These are phyloP conservation scores for Fragariocoptes setiger DNA, from an alignment of 1,140 invertebrate genomes.

Conservation along the genomic window DNA sequence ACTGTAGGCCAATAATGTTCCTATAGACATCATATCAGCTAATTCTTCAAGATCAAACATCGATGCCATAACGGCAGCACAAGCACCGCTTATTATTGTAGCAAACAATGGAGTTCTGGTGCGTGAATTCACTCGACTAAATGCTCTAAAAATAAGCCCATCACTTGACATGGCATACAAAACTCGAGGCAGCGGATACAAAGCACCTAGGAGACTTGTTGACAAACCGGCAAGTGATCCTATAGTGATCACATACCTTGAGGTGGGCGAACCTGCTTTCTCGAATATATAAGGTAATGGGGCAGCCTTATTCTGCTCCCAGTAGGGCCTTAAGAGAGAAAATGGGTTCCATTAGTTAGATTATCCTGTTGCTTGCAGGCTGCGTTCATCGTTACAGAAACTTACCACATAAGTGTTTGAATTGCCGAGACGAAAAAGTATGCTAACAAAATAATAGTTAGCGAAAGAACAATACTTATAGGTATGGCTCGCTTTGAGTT, in stretches of 20 bases:
- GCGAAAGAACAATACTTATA: slow-evolving; percentile 43
- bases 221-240: slow-evolving; percentile 39
- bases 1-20: slow-evolving; percentile 43
- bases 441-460: slow-evolving; percentile 38
- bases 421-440: slow-evolving; percentile 57
- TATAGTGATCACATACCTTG: slow-evolving; percentile 37
- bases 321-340: not conserved
- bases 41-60: slow-evolving; percentile 55
- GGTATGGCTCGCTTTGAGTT: slow-evolving; percentile 60
- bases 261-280: slow-evolving; percentile 28
- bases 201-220: slow-evolving; percentile 63
- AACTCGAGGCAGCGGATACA: slow-evolving; percentile 79
- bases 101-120: slow-evolving; percentile 51
- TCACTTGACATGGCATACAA: slow-evolving; percentile 80
- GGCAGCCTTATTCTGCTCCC: slow-evolving; percentile 8
- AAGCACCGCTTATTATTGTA: slow-evolving; percentile 40
- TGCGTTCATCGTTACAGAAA: no score
- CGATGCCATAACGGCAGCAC: slow-evolving; percentile 39
- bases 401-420: slow-evolving; percentile 64
- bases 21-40: slow-evolving; percentile 74
- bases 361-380: slow-evolving; percentile 37
- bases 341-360: slow-evolving; percentile 1
- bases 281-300: slow-evolving; percentile 48
- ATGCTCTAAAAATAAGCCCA: slow-evolving; percentile 47
- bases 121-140: slow-evolving; percentile 15